Conservation (phyloP, 53 echinoderm and acorn worm species). For the Astropecten irregularis region DNA sequence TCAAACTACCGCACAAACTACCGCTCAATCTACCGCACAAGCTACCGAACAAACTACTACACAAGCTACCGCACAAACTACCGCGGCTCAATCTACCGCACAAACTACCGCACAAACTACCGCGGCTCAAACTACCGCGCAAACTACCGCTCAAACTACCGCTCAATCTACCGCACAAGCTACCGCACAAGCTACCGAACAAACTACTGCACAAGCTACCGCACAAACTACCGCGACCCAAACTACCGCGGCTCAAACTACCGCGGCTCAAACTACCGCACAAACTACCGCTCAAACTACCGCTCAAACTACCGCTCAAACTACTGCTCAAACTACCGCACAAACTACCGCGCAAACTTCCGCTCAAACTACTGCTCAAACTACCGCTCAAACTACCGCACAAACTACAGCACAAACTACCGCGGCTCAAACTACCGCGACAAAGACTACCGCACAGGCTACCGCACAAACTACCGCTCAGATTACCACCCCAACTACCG, state of each 20-base stretch:
- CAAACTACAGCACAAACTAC: background rate
- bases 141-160: background rate
- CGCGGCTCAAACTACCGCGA: background rate
- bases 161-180: background rate
- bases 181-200: background rate
- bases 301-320: too few species aligned
- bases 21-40: background rate
- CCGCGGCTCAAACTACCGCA: too few species aligned
- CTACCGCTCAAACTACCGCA: background rate
- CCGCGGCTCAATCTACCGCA: background rate
- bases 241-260: too few species aligned
- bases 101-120: background rate
- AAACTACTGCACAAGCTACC: background rate
- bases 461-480: too few species aligned
- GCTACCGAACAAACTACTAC: too few species aligned
- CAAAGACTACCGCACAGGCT: too few species aligned
- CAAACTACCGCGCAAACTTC: background rate
- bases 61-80: too few species aligned
- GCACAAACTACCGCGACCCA: background rate
- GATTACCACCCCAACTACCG: too few species aligned
- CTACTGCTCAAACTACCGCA: too few species aligned
- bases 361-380: background rate
- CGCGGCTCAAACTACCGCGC: background rate
- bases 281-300: too few species aligned
- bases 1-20: background rate